Evolutionary conservation across 2,888 invertebrate species (phyloP), one percentile per base, ranked within the genome.

Genomic region (Hemithea aestivaria): DNA sequence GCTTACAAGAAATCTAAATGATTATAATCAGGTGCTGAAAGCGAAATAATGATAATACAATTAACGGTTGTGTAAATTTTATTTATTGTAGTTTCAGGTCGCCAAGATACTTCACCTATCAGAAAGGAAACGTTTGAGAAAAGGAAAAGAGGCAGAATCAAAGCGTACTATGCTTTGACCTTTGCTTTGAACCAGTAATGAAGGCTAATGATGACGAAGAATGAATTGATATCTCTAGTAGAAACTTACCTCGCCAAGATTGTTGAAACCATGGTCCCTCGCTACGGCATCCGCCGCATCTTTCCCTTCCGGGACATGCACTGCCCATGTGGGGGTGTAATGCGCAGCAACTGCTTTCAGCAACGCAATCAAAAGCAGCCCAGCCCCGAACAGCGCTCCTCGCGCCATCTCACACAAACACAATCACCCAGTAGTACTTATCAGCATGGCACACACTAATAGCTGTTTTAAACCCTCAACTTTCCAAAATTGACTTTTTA

Each of bases 251-350:
- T 94, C 90, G 90, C 94, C 94, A 78, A 93, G 89, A 85, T 95
- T 94, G 79, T 90, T 83, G 89, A 95, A 96, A 58, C 95, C 96
- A 79, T 96, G 93, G 69, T 94, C 93, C 51, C 70, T 75, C 39
- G 96, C 96, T 27, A 96, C 92, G 24, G 88, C 84, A 62, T 93
- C 91, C 25, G 95, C 96, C 37, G 90, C 88, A 24, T 88, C 81
- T 53, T 89, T 89, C 36, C 91, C 91, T 45, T 90, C 92, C 10
- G 91, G 91, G 64, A 96, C 91, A 68, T 94, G 93, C 41, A 95
- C 93, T 46, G 95, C 96, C 94, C 95, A 96, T 77, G 94, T 94
- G 74, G 94, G 92, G 49, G 94, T 93, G 74, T 90, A 96, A 68
- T 92, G 91, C 34, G 77, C 74, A 26, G 57, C 55, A 39, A 70